phyloP scores from a whole-genome alignment of 2,888 invertebrate species.

The Pteria penguin region DNA sequence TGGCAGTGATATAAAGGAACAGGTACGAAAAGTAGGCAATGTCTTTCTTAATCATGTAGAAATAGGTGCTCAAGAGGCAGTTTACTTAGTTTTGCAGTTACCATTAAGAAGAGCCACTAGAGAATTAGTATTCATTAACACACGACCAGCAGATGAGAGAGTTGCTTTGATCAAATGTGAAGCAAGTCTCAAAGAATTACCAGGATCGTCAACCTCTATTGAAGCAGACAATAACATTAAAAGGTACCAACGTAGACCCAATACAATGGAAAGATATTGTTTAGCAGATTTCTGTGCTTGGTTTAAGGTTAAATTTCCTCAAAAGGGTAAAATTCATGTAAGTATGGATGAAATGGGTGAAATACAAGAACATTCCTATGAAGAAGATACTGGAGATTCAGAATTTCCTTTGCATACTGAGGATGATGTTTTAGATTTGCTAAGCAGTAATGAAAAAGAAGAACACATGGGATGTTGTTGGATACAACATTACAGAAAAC shows the following conservation, averaged over 20 bases:
- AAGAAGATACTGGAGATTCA: not conserved
- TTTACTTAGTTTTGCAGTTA: constrained; percentile 46
- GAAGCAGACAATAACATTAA: constrained; percentile 44
- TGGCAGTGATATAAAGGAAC: constrained; percentile 34
- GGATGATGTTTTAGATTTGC: not conserved
- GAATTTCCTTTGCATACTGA: not conserved
- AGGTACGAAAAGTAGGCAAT: constrained; percentile 53
- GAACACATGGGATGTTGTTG: not conserved
- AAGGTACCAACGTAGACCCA: constrained; percentile 43
- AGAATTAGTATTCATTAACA: constrained; percentile 42
- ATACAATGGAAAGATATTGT: constrained; percentile 29
- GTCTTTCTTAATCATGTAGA: constrained; percentile 46
- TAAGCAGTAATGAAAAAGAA: not conserved
- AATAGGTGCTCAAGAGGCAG: constrained; percentile 52
- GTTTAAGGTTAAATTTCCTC: constrained; percentile 13
- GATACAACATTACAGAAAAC: not conserved
- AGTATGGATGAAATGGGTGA: constrained; percentile 10
- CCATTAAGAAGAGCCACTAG: constrained; percentile 42
- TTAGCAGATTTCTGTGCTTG: constrained; percentile 46
- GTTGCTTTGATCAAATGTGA: constrained; percentile 33
- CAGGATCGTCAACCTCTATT: constrained; percentile 31
- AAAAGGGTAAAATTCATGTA: not conserved
- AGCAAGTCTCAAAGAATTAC: constrained; percentile 32
- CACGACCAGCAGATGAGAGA: constrained; percentile 29
- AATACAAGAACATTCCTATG: constrained; percentile 20